Evolutionary conservation across 2,888 invertebrate species (phyloP).

Genomic region (Scrobipalpa costella): DNA sequence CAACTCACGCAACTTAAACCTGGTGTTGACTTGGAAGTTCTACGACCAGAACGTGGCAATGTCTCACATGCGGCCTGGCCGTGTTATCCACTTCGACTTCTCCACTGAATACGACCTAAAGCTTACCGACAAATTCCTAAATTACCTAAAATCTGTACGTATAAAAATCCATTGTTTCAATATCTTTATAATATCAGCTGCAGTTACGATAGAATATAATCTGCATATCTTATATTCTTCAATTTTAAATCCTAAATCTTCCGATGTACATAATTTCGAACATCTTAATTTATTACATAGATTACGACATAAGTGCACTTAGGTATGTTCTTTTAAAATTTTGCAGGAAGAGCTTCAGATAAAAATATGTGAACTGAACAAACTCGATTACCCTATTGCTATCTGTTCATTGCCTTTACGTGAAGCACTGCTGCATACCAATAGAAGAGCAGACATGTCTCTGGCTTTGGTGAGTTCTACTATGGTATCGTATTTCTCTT

Average conservation of each 20-base stretch:
- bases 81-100: slow-evolving; percentile 57
- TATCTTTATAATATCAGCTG: neutral
- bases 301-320: no score
- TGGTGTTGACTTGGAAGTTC: slow-evolving; percentile 59
- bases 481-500: neutral
- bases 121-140: slow-evolving; percentile 48
- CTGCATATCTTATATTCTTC: no score
- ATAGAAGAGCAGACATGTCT: slow-evolving; percentile 57
- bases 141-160: slow-evolving; percentile 57
- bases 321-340: neutral
- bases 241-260: no score
- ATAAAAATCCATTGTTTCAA: neutral
- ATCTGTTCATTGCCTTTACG: slow-evolving; percentile 52
- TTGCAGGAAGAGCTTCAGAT: slow-evolving; percentile 53
- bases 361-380: slow-evolving; percentile 48
- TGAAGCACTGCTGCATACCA: slow-evolving; percentile 52
- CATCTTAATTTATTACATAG: no score
- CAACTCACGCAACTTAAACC: slow-evolving; percentile 43
- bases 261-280: no score
- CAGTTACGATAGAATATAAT: neutral
- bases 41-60: slow-evolving; percentile 52
- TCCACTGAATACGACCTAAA: slow-evolving; percentile 55
- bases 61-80: slow-evolving; percentile 51
- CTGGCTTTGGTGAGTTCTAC: slow-evolving; percentile 49
- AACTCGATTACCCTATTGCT: slow-evolving; percentile 48